Evolutionary conservation across 2,888 invertebrate genomes (phyloP).

Genomic region (Dione juno): DNA sequence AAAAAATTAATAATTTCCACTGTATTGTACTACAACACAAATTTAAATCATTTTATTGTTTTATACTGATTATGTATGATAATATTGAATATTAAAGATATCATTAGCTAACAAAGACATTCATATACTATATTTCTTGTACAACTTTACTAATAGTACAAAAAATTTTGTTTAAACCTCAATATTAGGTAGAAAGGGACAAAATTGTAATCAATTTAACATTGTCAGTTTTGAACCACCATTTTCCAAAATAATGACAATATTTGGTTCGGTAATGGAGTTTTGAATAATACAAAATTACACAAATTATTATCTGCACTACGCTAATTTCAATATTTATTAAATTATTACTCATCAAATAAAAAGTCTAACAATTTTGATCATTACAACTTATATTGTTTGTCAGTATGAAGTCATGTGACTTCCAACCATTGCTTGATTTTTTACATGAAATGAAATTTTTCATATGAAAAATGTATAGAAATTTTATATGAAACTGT

Average conservation of each 20-base stretch:
- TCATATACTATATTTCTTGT: not conserved
- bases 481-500: not conserved
- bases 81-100: not conserved
- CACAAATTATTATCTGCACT: not conserved
- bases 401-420: conserved; percentile 12
- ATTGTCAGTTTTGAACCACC: not conserved
- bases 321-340: not conserved
- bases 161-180: not conserved
- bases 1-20: too few species aligned
- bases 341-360: not conserved
- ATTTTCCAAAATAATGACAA: not conserved
- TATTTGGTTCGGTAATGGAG: not conserved
- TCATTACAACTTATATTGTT: conserved; percentile 3
- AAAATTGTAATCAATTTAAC: not conserved
- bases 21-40: not conserved
- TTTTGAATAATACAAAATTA: not conserved
- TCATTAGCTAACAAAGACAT: not conserved
- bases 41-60: not conserved
- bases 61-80: conserved; percentile 8
- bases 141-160: not conserved
- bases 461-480: not conserved
- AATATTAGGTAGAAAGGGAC: not conserved
- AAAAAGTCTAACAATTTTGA: not conserved
- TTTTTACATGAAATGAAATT: not conserved
- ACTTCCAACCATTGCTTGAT: conserved; percentile 1